Base-by-base conservation (phyloP, 2,888 invertebrate genomes). In the Megaustenia siamemsis region DNA sequence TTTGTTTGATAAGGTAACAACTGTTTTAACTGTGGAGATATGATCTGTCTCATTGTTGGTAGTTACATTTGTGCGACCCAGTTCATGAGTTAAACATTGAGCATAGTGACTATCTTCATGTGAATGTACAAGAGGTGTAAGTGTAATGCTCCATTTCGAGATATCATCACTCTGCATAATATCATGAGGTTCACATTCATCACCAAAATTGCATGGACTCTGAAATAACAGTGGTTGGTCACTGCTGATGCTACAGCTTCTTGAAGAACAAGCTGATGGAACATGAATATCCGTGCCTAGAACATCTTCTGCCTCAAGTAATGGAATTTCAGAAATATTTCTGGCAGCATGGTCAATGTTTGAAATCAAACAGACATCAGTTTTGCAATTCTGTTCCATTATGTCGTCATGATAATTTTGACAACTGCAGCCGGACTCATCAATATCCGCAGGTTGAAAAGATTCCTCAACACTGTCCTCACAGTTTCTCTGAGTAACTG, bases 181-280 rank as follows among this genome's bases (percentile, higher is more conserved):
- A 1, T 63, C 73, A 10, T 43, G 32, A 12, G 43, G 28, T 28
- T 73, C 60, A 32, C 28, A 28, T 2, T 75, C 71, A 38, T 38
- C 35, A 24, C n/a, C 35, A 49, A 32, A 32, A 10, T 21, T 32
- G 40, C 32, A 15, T 35, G 43, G 66, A 66, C 12, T 76, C 28
- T 43, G 76, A 45, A 76, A 10, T 56, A 83, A 76, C 53, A 77
- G 32, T 28, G 77, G 69, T 40, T 77, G 83, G 10, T 83, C 77
- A 56, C 83, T 83, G 78, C 83, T 69, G 21, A 83, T 53, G 21
- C 83, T 77, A 56, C 69, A 66, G 32, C 78, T 77, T 15, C 77
- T 32, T 18, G 78, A 83, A 6, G 78, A 68, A 43, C 66, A 24
- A 12, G 53, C 38, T n/a, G 77, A 68, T 76, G 66, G 32, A 28